Percentiles rank a stretch among this genome's conserved stretches.
These are phyloP conservation scores for Actenoides hombroni DNA, from an alignment of 2,113 vertebrate species.

Conservation along the genomic window DNA sequence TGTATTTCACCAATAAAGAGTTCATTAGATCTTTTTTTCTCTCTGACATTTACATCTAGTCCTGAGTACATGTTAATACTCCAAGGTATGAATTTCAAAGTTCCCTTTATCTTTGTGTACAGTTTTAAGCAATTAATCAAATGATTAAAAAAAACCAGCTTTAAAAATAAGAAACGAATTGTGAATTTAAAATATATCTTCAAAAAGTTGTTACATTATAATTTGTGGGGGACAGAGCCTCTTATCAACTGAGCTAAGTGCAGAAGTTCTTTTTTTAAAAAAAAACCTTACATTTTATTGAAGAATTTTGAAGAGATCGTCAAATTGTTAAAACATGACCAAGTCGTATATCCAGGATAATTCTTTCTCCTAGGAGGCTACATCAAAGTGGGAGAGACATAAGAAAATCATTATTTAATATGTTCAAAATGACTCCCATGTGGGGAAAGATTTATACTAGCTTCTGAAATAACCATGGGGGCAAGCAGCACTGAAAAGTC, in stretches of 20 bases:
- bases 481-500: background rate
- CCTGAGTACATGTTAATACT: slow-evolving; percentile 64
- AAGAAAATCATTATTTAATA: slow-evolving; percentile 37
- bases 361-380: background rate
- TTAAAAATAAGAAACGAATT: slow-evolving; percentile 38
- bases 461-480: background rate
- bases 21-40: slow-evolving; percentile 67
- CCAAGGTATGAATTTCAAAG: slow-evolving; percentile 74
- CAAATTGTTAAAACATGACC: slow-evolving; percentile 42
- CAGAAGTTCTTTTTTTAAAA: background rate
- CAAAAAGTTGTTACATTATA: background rate
- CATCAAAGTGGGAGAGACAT: slow-evolving; percentile 17
- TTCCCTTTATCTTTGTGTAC: slow-evolving; percentile 70
- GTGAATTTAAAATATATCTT: slow-evolving; percentile 38
- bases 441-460: background rate
- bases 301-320: background rate
- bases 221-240: background rate
- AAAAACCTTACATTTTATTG: background rate
- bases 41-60: slow-evolving; percentile 69
- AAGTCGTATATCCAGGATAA: background rate
- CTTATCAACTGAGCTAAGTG: background rate
- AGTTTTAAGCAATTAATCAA: slow-evolving; percentile 72
- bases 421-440: background rate
- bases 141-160: slow-evolving; percentile 47
- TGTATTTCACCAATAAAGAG: slow-evolving; percentile 67